Conservation (phyloP, 2,797 vertebrate genomes). For the Halcyon smyrnensis region DNA sequence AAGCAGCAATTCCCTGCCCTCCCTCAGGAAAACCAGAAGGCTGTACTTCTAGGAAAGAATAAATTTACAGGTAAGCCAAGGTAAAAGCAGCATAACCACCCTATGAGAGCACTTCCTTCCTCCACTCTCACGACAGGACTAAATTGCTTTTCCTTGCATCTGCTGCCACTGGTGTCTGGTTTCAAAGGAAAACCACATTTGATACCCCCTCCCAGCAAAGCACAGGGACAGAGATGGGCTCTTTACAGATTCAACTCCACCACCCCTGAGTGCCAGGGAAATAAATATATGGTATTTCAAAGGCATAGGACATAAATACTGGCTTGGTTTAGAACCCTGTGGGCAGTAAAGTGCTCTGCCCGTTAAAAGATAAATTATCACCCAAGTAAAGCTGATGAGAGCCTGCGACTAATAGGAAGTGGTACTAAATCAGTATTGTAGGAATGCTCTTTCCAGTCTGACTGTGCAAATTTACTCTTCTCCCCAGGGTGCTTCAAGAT, state of each 20-base stretch:
- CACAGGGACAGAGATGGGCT: constrained; percentile 8
- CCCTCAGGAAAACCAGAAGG: neutral
- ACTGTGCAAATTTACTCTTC: neutral
- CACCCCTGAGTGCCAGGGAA: constrained; percentile 30
- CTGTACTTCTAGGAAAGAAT: neutral
- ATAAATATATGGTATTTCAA: constrained; percentile 58
- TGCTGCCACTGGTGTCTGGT: neutral
- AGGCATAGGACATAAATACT: neutral
- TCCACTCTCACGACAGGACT: neutral
- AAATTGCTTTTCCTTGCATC: neutral
- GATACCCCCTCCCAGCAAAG: neutral
- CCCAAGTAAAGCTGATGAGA: constrained; percentile 2
- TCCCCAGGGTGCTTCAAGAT: neutral
- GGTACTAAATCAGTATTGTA: constrained; percentile 34
- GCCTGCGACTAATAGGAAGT: constrained; percentile 32
- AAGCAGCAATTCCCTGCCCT: neutral
- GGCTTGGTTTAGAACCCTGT: constrained; percentile 30
- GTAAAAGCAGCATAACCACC: neutral
- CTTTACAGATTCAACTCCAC: constrained; percentile 52
- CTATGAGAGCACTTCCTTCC: fast-evolving
- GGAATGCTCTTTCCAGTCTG: neutral
- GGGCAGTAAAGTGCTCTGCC: constrained; percentile 28
- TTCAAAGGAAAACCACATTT: neutral
- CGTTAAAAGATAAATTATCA: constrained; percentile 58
- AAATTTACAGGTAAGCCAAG: neutral